Base-by-base conservation (phyloP, 2,113 vertebrate genomes). In the Corydoras sp. region DNA sequence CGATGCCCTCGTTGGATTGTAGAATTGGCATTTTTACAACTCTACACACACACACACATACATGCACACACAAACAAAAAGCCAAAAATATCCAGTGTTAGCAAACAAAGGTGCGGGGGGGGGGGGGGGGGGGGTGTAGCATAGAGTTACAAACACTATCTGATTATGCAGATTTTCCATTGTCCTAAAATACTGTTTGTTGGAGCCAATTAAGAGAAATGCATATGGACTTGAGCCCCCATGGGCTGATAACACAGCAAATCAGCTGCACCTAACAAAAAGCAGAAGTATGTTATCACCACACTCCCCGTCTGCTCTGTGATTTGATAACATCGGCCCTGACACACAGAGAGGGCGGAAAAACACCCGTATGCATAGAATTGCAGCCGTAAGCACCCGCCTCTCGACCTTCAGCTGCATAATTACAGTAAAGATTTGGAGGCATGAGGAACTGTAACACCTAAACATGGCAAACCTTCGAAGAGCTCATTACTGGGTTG, bases 361-460 rank as follows among this genome's bases (percentile, higher is more conserved):
- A 77, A 43, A 76, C 24, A 68, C 78, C 75, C 80, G 55, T 62
- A 54, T 35, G 74, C 76, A 63, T 83, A 69, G 86, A 87, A 86
- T 82, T 81, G 86, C 83, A 83, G 78, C 74, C 73, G 68, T 55
- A 59, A 65, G 71, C n/a, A 55, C 74, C 53, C 77, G 35, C 7
- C 35, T 43, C 35, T 5, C 2, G 7, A 43, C 35, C 35, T 43
- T 43, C 35, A 43, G 35, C 35, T 8, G 35, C 7, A 8, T 43
- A 43, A 43, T 43, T 43, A 43, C 35, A 5, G 35, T 43, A 43
- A 43, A 43, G 35, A 43, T 8, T 5, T 8, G 7, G 35, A 43
- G 35, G 4, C 35, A 8, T 4, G 35, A 43, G 35, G 35, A 43
- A 43, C 35, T 43, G 35, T 43, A 43, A 43, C 35, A 43, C 35